Evolutionary conservation across 2,113 vertebrate species (phyloP), one percentile per base, ranked within the genome.

Genomic region (Cygnus buccinator): DNA sequence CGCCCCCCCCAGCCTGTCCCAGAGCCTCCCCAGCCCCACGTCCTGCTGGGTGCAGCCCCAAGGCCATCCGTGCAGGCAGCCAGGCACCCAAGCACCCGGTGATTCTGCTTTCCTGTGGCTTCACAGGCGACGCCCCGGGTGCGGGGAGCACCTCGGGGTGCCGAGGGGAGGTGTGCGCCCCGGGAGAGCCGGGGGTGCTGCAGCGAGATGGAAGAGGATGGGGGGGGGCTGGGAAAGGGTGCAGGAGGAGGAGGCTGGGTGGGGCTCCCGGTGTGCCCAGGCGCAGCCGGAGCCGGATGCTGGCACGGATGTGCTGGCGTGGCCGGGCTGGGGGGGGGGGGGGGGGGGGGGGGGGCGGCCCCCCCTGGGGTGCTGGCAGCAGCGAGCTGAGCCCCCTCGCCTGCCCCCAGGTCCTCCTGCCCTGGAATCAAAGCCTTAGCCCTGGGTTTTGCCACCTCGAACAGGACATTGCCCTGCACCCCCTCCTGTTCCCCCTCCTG

Each of bases 301-400:
- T 72, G 74, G 96, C 87, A 97, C 97, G 97, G 98, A 98, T 98
- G 82, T 97, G 90, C 55, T 67, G 85, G 50, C 50, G 67, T 93
- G 92, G 94, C 93, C 84, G 37, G 74, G 62, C n/a, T 62, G 29
- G 35, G 43, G 39, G 44, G 61, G 76, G 33, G 22, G 37, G 4
- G 11, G 31, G 77, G 37, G 28, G 62, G n/a, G n/a, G n/a, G n/a
- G n/a, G n/a, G n/a, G n/a, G n/a, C n/a, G n/a, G n/a, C n/a, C n/a
- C n/a, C n/a, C n/a, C n/a, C n/a, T n/a, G n/a, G 52, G 21, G 23
- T 77, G 81, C 44, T 50, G 46, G 1, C 5, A 76, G 17, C 61
- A 90, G 46, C 3, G 12, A 82, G 57, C 52, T 13, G 81, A 84
- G 61, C 5, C 23, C 28, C 20, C 44, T 77, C 28, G 8, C 13